phyloP scores from a whole-genome alignment of 2,888 invertebrate species.

The Leptinotarsa tumamoca region DNA sequence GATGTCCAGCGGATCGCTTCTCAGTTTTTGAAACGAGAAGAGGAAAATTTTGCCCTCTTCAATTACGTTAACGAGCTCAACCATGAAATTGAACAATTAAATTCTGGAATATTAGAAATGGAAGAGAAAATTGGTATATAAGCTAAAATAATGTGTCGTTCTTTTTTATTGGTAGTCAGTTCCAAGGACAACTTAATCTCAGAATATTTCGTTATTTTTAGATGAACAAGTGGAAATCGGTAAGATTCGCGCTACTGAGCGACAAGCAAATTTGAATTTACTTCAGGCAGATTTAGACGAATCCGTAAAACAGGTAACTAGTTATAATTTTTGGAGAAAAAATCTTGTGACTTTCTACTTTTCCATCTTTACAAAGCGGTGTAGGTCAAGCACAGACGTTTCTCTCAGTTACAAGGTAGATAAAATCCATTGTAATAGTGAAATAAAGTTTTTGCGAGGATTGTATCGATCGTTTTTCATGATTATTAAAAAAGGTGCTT shows the following conservation, averaged over 20 bases:
- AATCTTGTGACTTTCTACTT: no score
- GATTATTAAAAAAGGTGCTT: no score
- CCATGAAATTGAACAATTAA: constrained; percentile 81
- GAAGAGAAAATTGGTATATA: constrained; percentile 72
- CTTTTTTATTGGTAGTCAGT: no score
- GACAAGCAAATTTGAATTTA: constrained; percentile 72
- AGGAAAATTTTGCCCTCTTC: constrained; percentile 91
- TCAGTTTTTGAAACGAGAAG: constrained; percentile 85
- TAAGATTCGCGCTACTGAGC: constrained; percentile 70
- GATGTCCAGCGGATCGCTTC: constrained; percentile 78
- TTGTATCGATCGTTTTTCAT: no score
- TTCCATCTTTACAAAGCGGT: no score
- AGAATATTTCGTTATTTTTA: constrained; percentile 48
- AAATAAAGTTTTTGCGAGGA: no score
- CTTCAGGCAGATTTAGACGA: constrained; percentile 69
- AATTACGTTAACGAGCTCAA: constrained; percentile 93
- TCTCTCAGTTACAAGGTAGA: background rate
- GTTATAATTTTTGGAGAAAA: no score
- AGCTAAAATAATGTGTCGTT: background rate
- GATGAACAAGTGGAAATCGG: constrained; percentile 74
- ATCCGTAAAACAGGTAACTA: constrained; percentile 65
- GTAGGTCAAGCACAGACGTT: background rate
- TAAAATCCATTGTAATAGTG: no score
- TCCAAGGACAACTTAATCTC: background rate
- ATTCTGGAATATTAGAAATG: constrained; percentile 75